A percentile compares a stretch with the other conserved stretches of the same genome.
phyloP scores from a whole-genome alignment of 2,113 vertebrate species.

The Tupaia chinensis region DNA sequence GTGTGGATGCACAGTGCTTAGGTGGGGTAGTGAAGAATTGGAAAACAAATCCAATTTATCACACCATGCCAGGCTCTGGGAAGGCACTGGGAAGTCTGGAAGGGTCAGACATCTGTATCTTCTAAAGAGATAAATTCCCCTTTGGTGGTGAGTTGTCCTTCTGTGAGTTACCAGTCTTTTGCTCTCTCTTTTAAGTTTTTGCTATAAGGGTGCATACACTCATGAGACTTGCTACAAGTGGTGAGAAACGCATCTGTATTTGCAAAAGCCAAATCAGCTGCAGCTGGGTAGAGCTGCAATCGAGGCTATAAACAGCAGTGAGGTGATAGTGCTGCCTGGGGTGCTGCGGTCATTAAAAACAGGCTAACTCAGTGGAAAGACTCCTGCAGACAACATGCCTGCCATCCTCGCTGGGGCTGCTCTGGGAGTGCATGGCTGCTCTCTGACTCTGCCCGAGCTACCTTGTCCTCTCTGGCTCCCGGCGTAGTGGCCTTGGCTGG shows the following conservation, averaged over 20 bases:
- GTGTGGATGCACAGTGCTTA: too few relatives aligned
- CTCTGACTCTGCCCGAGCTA: not conserved
- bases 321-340: not conserved
- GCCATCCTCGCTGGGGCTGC: not conserved
- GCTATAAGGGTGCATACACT: too few relatives aligned
- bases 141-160: not conserved
- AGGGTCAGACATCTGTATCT: not conserved
- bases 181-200: too few relatives aligned
- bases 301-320: not conserved
- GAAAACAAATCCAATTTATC: not conserved
- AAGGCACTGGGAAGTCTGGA: not conserved
- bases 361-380: not conserved
- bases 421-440: rapidly evolving
- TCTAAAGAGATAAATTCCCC: not conserved
- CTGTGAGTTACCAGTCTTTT: not conserved
- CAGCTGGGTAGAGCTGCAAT: not conserved
- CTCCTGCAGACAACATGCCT: not conserved
- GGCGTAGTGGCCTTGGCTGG: not conserved
- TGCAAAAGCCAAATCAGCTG: not conserved
- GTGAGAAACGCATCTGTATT: not conserved
- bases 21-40: not conserved
- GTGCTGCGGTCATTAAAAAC: not conserved
- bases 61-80: not conserved
- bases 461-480: not conserved
- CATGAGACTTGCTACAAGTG: not conserved